Base-by-base conservation (phyloP, 2,888 invertebrate species). In the Torymus tubicola region DNA sequence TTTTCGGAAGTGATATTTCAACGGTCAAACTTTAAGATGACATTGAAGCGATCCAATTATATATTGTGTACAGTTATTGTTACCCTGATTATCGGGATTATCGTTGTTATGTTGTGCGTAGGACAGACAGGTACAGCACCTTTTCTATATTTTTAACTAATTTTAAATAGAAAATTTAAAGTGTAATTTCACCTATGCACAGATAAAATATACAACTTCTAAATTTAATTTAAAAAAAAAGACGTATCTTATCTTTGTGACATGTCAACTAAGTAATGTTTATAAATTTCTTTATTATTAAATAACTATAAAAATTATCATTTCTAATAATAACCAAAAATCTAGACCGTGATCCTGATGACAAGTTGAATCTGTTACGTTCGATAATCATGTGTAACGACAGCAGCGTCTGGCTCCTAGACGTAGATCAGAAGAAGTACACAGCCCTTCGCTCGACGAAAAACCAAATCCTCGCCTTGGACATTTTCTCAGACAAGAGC, bases 341-440 rank as follows among this genome's bases (percentile, higher is more conserved):
- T 11, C n/a, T n/a, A 55, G 3, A 13, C 1, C 13, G 0, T 2
- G 21, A 58, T 14, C n/a, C 13, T 13, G 2, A 31, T 2, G 31
- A 31, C 31, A 31, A 31, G 31, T 3, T 12, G 42, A 64, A 63
- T 14, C 18, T 77, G 24, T 13, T 21, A 11, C 55, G 72, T 50
- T 78, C 78, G 2, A 14, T 79, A 12, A 8, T 79, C 2, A 21
- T 79, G 14, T 63, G 61, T 57, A 52, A 13, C 11, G 55, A 24
- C 13, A 50, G 31, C 12, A 50, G 21, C 5, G 8, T 79, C 5
- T 79, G 68, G 73, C 31, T 18, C 4, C 63, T 69, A 8, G 64
- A 79, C 4, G 53, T 73, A 0, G 63, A 73, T 13, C 73, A 2
- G 11, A 53, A 57, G 1, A 31, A 55, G 2, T 61, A 53, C 16